Evolutionary conservation across 1,140 invertebrate genomes (phyloP).

Genomic region (Caenorhabditis latens): DNA sequence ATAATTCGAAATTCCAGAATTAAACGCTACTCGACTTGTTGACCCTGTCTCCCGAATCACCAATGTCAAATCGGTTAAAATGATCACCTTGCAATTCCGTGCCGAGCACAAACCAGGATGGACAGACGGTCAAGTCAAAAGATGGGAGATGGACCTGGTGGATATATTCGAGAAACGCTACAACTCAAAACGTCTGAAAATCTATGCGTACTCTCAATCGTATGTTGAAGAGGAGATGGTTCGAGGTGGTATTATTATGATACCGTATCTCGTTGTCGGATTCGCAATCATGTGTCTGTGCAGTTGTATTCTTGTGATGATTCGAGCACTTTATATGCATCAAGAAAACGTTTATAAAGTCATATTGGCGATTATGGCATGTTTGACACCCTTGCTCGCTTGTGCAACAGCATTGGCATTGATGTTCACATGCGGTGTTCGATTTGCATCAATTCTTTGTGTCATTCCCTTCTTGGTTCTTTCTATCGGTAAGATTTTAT

Average conservation of each 20-base stretch:
- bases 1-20: background rate
- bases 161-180: slow-evolving; percentile 73
- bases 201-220: slow-evolving; percentile 73
- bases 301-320: slow-evolving; percentile 70
- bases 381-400: slow-evolving; percentile 71
- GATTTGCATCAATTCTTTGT: slow-evolving; percentile 76
- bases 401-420: slow-evolving; percentile 75
- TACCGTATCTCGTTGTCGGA: slow-evolving; percentile 74
- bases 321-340: slow-evolving; percentile 75
- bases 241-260: slow-evolving; percentile 73
- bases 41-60: slow-evolving; percentile 64
- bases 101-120: slow-evolving; percentile 74
- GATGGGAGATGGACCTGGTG: slow-evolving; percentile 74
- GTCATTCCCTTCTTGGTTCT: slow-evolving; percentile 77
- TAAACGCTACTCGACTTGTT: background rate
- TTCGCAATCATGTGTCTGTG: slow-evolving; percentile 75
- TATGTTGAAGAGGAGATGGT: slow-evolving; percentile 77
- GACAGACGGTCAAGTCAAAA: slow-evolving; percentile 71
- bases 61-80: slow-evolving; percentile 76
- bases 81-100: slow-evolving; percentile 75
- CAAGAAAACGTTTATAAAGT: slow-evolving; percentile 74
- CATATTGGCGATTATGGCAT: slow-evolving; percentile 70
- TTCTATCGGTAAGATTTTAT: slow-evolving; percentile 69
- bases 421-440: slow-evolving; percentile 73
- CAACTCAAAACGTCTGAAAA: slow-evolving; percentile 68